Percentiles rank a stretch among this genome's conserved stretches.
phyloP scores from a whole-genome alignment of 2,113 vertebrate genomes.

The Theropithecus gelada region DNA sequence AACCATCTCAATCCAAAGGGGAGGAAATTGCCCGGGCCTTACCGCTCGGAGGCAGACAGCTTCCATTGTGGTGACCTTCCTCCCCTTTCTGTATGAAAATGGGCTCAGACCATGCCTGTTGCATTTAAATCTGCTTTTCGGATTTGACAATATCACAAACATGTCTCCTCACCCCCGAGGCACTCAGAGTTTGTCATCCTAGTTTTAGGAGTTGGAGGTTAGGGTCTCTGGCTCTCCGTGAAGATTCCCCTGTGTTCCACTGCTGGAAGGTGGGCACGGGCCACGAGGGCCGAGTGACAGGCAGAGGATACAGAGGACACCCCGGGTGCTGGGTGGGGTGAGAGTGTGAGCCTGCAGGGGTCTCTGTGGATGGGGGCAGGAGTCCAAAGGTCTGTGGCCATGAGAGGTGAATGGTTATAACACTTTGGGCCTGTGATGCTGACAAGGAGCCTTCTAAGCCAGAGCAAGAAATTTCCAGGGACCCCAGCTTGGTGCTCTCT shows the following conservation, averaged over 20 bases:
- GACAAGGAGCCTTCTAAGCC: background rate
- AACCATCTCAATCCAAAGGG: background rate
- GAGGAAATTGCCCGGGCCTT: background rate
- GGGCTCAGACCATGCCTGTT: fast-evolving
- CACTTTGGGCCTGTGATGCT: background rate
- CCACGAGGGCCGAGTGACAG: background rate
- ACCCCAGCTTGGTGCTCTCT: fast-evolving
- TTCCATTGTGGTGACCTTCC: fast-evolving
- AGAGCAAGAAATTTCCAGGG: background rate
- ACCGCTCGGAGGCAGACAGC: fast-evolving
- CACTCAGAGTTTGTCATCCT: background rate
- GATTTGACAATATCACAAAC: background rate
- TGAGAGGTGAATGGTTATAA: fast-evolving
- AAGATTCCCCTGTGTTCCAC: background rate
- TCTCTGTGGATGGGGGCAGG: fast-evolving
- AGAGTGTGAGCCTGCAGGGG: fast-evolving
- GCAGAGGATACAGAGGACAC: background rate
- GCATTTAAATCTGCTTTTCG: background rate
- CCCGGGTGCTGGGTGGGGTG: no score
- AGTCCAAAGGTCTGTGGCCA: fast-evolving
- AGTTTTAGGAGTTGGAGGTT: background rate
- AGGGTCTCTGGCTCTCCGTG: background rate
- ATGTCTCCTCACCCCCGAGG: background rate
- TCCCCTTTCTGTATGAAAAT: fast-evolving
- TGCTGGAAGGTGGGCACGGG: background rate